These are phyloP conservation scores for Enteromius fasciolatus DNA, from an alignment of 2,797 vertebrate species.

Conservation along the genomic window DNA sequence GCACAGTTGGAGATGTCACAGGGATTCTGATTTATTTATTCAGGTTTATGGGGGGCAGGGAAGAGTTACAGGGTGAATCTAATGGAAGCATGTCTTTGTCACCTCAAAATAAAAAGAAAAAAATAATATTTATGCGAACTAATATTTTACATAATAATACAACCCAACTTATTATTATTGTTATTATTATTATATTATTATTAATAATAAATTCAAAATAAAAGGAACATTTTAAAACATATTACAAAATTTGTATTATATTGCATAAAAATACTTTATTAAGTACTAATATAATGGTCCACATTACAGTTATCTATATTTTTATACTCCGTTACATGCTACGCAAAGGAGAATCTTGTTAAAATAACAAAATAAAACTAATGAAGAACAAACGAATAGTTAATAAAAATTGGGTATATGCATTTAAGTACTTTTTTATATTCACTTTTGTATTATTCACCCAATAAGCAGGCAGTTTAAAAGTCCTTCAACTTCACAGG, in stretches of 20 bases:
- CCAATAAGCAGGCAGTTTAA: background rate
- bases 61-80: slow-evolving; percentile 10
- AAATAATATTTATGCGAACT: background rate
- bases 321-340: background rate
- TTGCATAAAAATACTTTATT: background rate
- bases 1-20: slow-evolving; percentile 60
- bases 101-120: background rate
- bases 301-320: background rate
- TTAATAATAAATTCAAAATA: background rate
- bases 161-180: background rate
- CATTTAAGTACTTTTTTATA: background rate
- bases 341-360: background rate
- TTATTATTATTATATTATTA: no score
- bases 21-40: slow-evolving; percentile 63
- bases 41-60: slow-evolving; percentile 20
- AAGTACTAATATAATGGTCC: background rate
- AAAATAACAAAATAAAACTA: background rate
- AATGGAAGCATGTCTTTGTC: slow-evolving; percentile 28
- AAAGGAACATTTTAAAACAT: background rate
- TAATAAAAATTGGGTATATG: no score
- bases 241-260: background rate
- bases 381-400: background rate
- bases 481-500: background rate
- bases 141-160: background rate
- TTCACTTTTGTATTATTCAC: background rate